Evolutionary conservation across 2,797 vertebrate species (phyloP), one percentile per base, ranked within the genome.

Genomic region (Gallinago nigripennis): DNA sequence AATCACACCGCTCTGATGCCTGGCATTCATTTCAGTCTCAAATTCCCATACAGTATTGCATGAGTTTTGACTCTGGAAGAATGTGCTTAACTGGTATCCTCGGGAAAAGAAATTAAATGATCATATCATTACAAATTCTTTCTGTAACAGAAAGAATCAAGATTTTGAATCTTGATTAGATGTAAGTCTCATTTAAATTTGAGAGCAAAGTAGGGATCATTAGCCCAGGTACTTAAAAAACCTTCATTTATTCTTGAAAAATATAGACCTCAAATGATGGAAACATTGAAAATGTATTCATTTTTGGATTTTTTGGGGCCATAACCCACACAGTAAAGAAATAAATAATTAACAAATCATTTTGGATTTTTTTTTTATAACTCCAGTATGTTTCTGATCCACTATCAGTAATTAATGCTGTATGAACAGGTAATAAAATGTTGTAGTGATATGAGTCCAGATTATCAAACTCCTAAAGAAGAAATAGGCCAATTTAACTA

Each of bases 21-120:
- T 89, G 84, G 53, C 86, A 72, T 85, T 93, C 37, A 65, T 86
- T 93, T 81, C 94, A 76, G 77, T 70, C 87, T 90, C 91, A 91
- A 11, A 94, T 91, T 82, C 66, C 77, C 80, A 60, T 76, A 57
- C 58, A 66, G 43, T 50, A 79, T 79, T 82, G 79, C 76, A 51
- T 13, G 60, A 86, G 43, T 35, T 83, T 80, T 92, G 72, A 78
- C 23, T 37, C 48, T 56, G 25, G 51, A 37, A 63, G 76, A 86
- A 95, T 39, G 25, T 79, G 25, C 63, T 91, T 82, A 82, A 81
- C 64, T 75, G 54, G 61, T 76, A 88, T 30, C 54, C 63, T 81
- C 20, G 1, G 73, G 54, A 95, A 89, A 85, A 91, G n/a, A 79
- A 73, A 58, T 16, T 65, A 35, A 88, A 37, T 71, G 41, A 56